Evolutionary conservation across 2,888 invertebrate genomes (phyloP).

Genomic region (Muscina levida): DNA sequence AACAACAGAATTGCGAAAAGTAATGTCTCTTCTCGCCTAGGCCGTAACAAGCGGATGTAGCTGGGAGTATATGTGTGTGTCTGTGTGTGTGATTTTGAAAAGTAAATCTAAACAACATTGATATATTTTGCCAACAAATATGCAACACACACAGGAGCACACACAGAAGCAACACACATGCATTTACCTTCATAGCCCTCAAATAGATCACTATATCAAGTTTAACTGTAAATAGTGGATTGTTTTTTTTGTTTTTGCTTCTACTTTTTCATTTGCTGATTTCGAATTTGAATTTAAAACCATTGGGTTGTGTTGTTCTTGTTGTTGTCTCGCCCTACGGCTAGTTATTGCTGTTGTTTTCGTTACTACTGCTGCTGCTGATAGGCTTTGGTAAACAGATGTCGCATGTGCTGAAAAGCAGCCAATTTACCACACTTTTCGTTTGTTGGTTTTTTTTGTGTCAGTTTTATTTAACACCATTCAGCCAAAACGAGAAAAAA

Average conservation of each 20-base stretch:
- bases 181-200: neutral
- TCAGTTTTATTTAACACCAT: slow-evolving; percentile 30
- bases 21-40: neutral
- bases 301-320: no score
- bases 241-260: no score
- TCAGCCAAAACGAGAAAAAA: slow-evolving; percentile 9
- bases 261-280: neutral
- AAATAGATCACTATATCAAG: slow-evolving; percentile 36
- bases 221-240: slow-evolving; percentile 4
- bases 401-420: slow-evolving; percentile 77
- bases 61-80: neutral
- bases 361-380: no score
- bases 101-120: slow-evolving; percentile 21
- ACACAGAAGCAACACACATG: no score
- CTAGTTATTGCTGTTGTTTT: no score
- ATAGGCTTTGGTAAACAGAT: slow-evolving; percentile 71
- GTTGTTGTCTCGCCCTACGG: no score
- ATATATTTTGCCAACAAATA: neutral
- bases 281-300: slow-evolving; percentile 33
- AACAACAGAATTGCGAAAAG: neutral
- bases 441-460: slow-evolving; percentile 20
- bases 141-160: no score
- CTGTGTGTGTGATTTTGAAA: neutral
- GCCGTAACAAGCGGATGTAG: no score
- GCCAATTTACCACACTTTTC: slow-evolving; percentile 73